Evolutionary conservation across 2,888 invertebrate genomes (phyloP).

Genomic region (Lapara coniferarum): DNA sequence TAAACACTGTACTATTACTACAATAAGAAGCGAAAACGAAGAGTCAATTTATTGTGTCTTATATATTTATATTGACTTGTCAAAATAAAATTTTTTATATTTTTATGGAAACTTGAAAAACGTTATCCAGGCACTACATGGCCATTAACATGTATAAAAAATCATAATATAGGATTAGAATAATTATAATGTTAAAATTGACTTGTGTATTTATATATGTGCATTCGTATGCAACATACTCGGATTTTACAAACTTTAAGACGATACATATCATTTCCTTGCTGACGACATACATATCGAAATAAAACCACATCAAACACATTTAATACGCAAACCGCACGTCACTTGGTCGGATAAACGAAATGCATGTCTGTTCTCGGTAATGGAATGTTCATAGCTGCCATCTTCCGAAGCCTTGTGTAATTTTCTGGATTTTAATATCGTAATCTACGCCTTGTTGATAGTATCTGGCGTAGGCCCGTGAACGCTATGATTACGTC

Average conservation of each 20-base stretch:
- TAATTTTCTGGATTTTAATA: slow-evolving; percentile 45
- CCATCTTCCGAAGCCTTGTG: slow-evolving; percentile 36
- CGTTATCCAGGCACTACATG: too few species aligned
- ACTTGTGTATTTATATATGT: too few species aligned
- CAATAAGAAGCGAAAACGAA: background rate
- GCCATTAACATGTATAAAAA: too few species aligned
- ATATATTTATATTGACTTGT: background rate
- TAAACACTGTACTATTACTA: background rate
- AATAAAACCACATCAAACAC: background rate
- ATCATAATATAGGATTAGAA: too few species aligned
- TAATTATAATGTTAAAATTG: too few species aligned
- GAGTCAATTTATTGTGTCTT: background rate
- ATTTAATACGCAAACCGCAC: background rate
- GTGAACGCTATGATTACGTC: slow-evolving; percentile 49
- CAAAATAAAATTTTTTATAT: too few species aligned
- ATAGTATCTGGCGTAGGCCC: slow-evolving; percentile 32
- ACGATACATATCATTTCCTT: background rate
- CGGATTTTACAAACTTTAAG: background rate
- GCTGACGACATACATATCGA: background rate
- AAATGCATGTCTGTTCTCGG: slow-evolving; percentile 20
- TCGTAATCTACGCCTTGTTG: slow-evolving; percentile 23
- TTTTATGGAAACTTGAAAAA: too few species aligned
- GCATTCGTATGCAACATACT: background rate
- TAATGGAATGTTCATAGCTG: slow-evolving; percentile 47
- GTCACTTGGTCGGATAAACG: background rate